Evolutionary conservation across 2,113 vertebrate species (phyloP).

Genomic region (Centropus unirufus): DNA sequence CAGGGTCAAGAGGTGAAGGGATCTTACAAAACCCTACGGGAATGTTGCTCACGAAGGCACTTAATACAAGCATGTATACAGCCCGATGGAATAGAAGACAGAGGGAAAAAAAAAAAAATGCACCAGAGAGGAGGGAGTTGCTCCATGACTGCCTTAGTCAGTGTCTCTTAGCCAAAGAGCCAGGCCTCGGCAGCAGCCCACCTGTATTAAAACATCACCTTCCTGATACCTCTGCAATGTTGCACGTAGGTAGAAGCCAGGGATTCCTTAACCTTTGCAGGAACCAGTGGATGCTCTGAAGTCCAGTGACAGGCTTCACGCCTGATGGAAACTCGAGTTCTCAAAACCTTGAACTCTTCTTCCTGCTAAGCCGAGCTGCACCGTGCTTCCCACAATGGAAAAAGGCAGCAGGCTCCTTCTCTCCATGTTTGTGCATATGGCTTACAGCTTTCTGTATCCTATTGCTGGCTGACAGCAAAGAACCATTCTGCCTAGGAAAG

Average conservation of each 20-base stretch:
- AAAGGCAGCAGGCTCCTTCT: not conserved
- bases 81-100: not conserved
- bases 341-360: not conserved
- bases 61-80: slow-evolving; percentile 45
- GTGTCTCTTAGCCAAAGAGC: not conserved
- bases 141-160: not conserved
- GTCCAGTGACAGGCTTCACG: not conserved
- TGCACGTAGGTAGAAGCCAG: accelerated
- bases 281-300: not conserved
- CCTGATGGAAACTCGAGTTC: not conserved
- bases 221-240: not conserved
- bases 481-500: not conserved
- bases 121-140: not conserved
- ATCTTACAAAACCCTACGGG: not conserved
- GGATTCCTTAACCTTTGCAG: not conserved
- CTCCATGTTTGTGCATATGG: slow-evolving; percentile 20
- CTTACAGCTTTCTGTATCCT: slow-evolving; percentile 26
- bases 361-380: not conserved
- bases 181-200: not conserved
- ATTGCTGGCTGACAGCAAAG: not conserved
- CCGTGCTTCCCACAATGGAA: not conserved
- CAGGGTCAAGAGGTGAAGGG: not conserved
- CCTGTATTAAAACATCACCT: not conserved
- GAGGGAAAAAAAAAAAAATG: not conserved
- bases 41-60: slow-evolving; percentile 60